Evolutionary conservation across 2,888 invertebrate genomes (phyloP), one percentile per base, ranked within the genome.

Genomic region (Volucella inflata): DNA sequence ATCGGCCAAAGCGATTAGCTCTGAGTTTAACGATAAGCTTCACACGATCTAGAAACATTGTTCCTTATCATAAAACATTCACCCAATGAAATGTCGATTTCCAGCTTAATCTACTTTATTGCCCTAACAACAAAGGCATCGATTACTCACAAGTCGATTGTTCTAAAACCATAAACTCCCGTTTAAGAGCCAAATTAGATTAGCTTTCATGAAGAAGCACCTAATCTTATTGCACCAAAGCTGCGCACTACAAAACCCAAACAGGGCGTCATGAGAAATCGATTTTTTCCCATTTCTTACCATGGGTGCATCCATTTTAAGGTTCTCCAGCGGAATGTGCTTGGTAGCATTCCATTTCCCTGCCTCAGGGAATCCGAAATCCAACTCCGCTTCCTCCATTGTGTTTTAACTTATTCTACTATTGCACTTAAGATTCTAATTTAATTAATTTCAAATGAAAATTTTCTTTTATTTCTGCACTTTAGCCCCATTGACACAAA

Each of bases 281-380:
- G 84, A 84, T 84, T 84, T 79, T 75, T 30, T 30, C 8, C 2
- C 30, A 30, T 30, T 30, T 87, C 88, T 88, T 89, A 94, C 94
- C 91, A 95, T 94, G 90, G 96, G 96, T 89, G 95, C 95, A 92
- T 97, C 96, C 94, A 95, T 95, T 91, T 94, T 94, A 88, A 96
- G 93, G 89, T 96, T 95, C 88, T 96, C 95, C 88, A 95, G 91
- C 87, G 94, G 93, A 88, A 94, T 94, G 90, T 93, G 93, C 77
- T 94, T 93, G 42, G 95, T 93, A 85, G 92, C 93, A 90, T 95
- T 95, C 94, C 95, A 95, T 92, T 92, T 92, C 67, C 92, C 92
- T 62, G 92, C 89, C 87, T 91, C 90, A 14, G 91, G 90, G 68
- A 91, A 91, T 1, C 91, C 90, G 59, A 91, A 90, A 79, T 90